phyloP scores from a whole-genome alignment of 1,140 invertebrate genomes.

The Drosophila simulans region DNA sequence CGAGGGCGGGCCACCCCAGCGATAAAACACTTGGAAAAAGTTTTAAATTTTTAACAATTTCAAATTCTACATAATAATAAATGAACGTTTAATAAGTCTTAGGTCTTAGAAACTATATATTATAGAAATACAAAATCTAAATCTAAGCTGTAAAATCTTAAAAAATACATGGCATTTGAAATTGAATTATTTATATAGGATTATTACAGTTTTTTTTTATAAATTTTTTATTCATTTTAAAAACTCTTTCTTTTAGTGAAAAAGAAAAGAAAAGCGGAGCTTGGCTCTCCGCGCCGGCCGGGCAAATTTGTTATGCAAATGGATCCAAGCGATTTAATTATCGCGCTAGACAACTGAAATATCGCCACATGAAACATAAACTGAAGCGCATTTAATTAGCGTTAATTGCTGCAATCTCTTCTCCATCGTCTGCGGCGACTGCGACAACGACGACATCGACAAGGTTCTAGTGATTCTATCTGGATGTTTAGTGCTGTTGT shows the following conservation, averaged over 20 bases:
- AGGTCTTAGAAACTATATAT: background rate
- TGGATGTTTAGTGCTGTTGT: conserved; percentile 47
- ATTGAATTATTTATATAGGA: no score
- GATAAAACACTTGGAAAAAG: conserved; percentile 13
- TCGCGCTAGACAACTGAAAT: conserved; percentile 82
- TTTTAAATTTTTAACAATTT: background rate
- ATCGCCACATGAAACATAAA: conserved; percentile 83
- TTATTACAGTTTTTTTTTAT: background rate
- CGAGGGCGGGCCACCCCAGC: conserved; percentile 20
- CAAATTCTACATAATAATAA: background rate
- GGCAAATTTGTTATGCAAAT: conserved; percentile 82
- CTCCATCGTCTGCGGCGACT: conserved; percentile 57
- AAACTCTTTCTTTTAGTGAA: conserved; percentile 14
- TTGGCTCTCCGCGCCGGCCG: conserved; percentile 3
- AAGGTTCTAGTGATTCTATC: conserved; percentile 61
- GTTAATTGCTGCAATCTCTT: conserved; percentile 82
- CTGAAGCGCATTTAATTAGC: conserved; percentile 83
- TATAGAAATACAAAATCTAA: background rate
- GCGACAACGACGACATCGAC: conserved; percentile 35
- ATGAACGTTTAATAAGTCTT: no score
- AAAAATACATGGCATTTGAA: no score
- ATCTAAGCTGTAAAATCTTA: background rate
- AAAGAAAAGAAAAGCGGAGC: conserved; percentile 5
- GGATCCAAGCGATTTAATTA: conserved; percentile 77
- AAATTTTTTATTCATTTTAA: background rate